Evolutionary conservation across 2,797 vertebrate genomes (phyloP).

Genomic region (Macrochelys suwanniensis): DNA sequence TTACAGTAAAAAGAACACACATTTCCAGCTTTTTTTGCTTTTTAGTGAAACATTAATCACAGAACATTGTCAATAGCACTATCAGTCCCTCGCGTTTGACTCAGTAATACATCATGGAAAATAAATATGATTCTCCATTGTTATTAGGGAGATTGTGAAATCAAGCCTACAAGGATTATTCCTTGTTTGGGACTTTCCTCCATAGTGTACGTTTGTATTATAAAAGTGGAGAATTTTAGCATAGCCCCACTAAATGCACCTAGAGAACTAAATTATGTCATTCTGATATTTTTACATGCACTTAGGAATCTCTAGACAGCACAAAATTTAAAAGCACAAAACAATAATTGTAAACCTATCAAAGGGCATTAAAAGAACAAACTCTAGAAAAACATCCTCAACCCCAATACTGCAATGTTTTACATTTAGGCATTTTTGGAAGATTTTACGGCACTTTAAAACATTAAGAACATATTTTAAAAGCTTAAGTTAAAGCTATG

Average conservation of each 20-base stretch:
- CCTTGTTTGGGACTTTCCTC: neutral
- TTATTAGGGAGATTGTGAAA: neutral
- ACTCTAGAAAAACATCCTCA: neutral
- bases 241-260: neutral
- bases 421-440: neutral
- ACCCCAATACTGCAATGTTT: neutral
- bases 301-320: neutral
- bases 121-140: neutral
- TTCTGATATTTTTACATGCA: neutral
- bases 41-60: neutral
- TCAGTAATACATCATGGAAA: neutral
- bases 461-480: neutral
- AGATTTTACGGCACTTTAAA: neutral
- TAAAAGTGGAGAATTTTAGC: neutral
- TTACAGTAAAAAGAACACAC: constrained; percentile 6
- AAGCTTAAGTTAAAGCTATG: neutral
- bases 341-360: neutral
- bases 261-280: neutral
- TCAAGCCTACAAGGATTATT: neutral
- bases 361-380: neutral
- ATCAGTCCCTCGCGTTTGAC: neutral
- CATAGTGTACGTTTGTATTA: neutral
- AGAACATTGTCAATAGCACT: neutral
- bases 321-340: neutral
- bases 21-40: neutral